These are phyloP conservation scores for Calephelis nemesis DNA, from an alignment of 1,140 invertebrate genomes.

Conservation along the genomic window DNA sequence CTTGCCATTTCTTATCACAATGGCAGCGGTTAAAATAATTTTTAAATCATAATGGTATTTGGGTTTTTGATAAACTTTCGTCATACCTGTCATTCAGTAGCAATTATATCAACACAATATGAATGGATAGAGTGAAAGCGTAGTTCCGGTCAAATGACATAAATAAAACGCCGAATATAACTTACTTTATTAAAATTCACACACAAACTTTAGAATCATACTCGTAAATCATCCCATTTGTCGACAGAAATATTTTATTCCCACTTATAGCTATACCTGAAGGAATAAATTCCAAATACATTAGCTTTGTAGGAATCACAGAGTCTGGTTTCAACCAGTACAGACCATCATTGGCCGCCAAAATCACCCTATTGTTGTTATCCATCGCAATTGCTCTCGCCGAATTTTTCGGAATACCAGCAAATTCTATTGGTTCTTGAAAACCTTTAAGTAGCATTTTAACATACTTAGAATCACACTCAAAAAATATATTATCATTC, in stretches of 20 bases:
- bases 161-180: constrained; percentile 2
- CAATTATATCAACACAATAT: no score
- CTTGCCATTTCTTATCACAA: no score
- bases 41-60: no score
- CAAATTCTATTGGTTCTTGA: constrained; percentile 65
- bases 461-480: constrained; percentile 70
- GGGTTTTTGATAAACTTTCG: no score
- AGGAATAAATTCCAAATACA: constrained; percentile 63
- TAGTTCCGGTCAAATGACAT: not conserved
- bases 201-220: constrained; percentile 44
- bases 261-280: constrained; percentile 54
- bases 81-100: no score
- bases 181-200: constrained; percentile 18
- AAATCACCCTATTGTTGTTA: constrained; percentile 44
- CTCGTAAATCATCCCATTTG: constrained; percentile 59
- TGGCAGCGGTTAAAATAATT: no score
- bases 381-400: constrained; percentile 58
- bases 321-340: constrained; percentile 59
- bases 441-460: constrained; percentile 65
- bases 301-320: constrained; percentile 61
- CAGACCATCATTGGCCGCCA: constrained; percentile 66
- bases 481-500: constrained; percentile 62
- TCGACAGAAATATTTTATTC: constrained; percentile 51
- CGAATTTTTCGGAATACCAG: constrained; percentile 61
- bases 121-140: no score